Evolutionary conservation across 1,140 invertebrate genomes (phyloP), one percentile per base, ranked within the genome.

Genomic region (Drosophila nannoptera): DNA sequence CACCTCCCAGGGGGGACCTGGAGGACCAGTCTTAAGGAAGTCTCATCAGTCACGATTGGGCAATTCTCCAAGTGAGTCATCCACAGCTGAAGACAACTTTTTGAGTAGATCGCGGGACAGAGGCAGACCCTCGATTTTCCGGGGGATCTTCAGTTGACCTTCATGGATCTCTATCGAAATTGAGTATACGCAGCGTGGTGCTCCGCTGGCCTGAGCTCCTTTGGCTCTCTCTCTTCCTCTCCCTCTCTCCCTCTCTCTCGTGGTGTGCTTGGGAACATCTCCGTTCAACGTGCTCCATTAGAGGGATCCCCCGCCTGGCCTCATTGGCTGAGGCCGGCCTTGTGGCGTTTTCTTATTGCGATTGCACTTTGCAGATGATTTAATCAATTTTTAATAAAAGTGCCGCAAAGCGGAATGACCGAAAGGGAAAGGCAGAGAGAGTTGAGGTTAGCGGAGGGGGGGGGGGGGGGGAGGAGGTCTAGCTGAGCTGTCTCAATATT

Each of bases 311-410:
- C 22, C 1, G 36, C 11, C 36, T 38, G 5, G n/a, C 11, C 40
- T 36, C 4, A 36, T 36, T 6, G 8, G 6, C 35, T 36, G 6
- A 36, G 6, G 35, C 4, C 35, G 35, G 2, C 12, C 12, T 43
- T 11, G n/a, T 9, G 5, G 9, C 29, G n/a, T 33, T 16, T 33
- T 33, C 7, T 45, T 32, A 31, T 7, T 8, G 11, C 43, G 58
- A 82, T 70, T 77, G 53, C 45, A 72, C 68, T 75, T 78, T 53
- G 63, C 36, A 63, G 43, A 54, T 82, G 75, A 73, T 78, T 78
- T 78, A 75, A 83, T 84, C 38, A 64, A 69, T 75, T 78, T 83
- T 78, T 75, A 83, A 83, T 78, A 78, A 69, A 61, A 54, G 46
- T 12, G 33, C 45, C 14, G 9, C 36, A 22, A 22, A 22, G 22